Conservation (phyloP, 2,888 invertebrate species). For the Pinctada fucata region DNA sequence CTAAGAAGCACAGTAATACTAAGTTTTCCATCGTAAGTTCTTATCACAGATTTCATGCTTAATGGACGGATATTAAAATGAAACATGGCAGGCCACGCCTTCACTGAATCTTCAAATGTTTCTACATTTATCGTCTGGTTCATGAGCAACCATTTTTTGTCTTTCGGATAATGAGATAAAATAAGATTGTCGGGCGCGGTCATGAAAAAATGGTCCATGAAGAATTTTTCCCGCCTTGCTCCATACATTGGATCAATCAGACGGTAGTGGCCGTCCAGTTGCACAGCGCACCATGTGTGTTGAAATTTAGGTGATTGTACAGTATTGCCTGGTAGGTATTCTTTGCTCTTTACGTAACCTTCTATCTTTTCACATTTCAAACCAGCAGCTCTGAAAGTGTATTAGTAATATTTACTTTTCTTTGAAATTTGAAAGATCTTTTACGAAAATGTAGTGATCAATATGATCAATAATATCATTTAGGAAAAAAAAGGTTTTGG, state of each 20-base stretch:
- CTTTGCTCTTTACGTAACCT: slow-evolving; percentile 62
- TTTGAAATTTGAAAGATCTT: too few species aligned
- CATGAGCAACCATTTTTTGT: slow-evolving; percentile 64
- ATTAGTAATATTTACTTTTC: neutral
- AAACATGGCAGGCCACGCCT: slow-evolving; percentile 70
- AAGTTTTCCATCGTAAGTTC: slow-evolving; percentile 65
- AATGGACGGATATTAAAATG: slow-evolving; percentile 67
- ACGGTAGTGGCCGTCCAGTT: slow-evolving; percentile 60
- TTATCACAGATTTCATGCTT: slow-evolving; percentile 64
- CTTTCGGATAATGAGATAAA: slow-evolving; percentile 66
- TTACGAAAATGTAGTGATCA: too few species aligned
- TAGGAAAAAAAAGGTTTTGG: too few species aligned
- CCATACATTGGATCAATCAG: slow-evolving; percentile 63
- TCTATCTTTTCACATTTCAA: slow-evolving; percentile 63
- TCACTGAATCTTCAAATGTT: slow-evolving; percentile 60
- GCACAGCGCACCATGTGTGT: slow-evolving; percentile 66
- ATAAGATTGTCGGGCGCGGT: slow-evolving; percentile 65
- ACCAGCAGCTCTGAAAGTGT: slow-evolving; percentile 56
- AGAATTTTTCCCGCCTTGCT: slow-evolving; percentile 60
- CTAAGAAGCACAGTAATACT: slow-evolving; percentile 65
- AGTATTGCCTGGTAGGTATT: slow-evolving; percentile 64
- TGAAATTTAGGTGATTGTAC: slow-evolving; percentile 53
- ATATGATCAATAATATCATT: too few species aligned
- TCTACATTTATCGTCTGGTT: slow-evolving; percentile 56
- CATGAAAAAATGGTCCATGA: slow-evolving; percentile 64